These are phyloP conservation scores for Oscheius sp. DNA, from an alignment of 2,888 invertebrate species.

Conservation along the genomic window DNA sequence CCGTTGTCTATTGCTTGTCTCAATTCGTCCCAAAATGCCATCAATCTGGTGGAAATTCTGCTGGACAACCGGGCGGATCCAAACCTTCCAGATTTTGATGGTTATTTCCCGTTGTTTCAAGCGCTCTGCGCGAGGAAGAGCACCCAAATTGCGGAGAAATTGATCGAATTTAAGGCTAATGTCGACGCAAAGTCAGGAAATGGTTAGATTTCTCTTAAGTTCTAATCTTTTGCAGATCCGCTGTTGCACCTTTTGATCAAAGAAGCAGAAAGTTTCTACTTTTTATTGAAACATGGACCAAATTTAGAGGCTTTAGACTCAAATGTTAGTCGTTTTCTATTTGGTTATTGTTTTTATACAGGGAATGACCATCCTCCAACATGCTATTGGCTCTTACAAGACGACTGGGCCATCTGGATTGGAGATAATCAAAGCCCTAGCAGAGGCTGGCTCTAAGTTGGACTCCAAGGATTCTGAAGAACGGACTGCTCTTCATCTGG, in stretches of 20 bases:
- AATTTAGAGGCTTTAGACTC: not conserved
- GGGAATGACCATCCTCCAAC: slow-evolving; percentile 40
- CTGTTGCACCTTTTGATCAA: not conserved
- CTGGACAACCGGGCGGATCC: slow-evolving; percentile 82
- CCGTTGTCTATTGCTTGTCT: slow-evolving; percentile 24
- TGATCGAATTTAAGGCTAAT: slow-evolving; percentile 51
- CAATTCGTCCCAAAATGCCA: not conserved
- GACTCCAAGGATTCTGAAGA: slow-evolving; percentile 23
- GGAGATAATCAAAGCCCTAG: not conserved
- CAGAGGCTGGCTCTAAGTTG: not conserved
- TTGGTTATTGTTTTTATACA: too few relatives aligned
- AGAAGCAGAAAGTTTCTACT: not conserved
- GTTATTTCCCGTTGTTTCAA: slow-evolving; percentile 69
- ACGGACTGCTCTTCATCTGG: slow-evolving; percentile 41
- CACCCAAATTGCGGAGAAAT: slow-evolving; percentile 39
- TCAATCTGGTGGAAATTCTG: slow-evolving; percentile 72
- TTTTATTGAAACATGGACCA: slow-evolving; percentile 4
- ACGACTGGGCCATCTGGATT: too few relatives aligned
- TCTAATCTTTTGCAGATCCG: slow-evolving; percentile 2
- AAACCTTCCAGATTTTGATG: slow-evolving; percentile 83
- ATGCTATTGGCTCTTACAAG: slow-evolving; percentile 23
- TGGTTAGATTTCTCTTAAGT: slow-evolving; percentile 2
- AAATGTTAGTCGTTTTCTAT: not conserved
- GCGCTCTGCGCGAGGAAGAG: not conserved
- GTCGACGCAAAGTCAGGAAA: slow-evolving; percentile 39